These are phyloP conservation scores for Dicaeum eximium DNA, from an alignment of 2,113 vertebrate genomes.

Conservation along the genomic window DNA sequence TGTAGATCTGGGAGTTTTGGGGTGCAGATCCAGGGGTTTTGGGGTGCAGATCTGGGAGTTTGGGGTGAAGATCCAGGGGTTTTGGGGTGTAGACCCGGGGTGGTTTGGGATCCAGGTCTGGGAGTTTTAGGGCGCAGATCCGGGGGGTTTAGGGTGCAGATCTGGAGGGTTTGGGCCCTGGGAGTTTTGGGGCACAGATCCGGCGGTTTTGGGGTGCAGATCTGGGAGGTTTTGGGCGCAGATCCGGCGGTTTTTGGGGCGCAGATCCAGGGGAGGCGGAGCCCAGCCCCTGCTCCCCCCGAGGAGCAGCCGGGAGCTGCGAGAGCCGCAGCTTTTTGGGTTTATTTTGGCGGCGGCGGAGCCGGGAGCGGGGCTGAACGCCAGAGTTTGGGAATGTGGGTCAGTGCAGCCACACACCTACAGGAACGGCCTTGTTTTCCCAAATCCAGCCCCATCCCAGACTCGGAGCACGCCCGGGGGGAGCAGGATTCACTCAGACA, in stretches of 20 bases:
- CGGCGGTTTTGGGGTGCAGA: rapidly evolving
- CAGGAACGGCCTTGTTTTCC: constrained; percentile 26
- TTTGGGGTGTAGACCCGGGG: neutral
- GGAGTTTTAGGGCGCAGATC: rapidly evolving
- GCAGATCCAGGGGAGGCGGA: rapidly evolving
- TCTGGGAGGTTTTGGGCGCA: rapidly evolving
- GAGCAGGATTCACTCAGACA: neutral
- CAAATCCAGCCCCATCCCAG: neutral
- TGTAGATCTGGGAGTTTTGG: rapidly evolving
- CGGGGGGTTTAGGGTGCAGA: rapidly evolving
- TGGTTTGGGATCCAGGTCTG: rapidly evolving
- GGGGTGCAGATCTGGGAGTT: too few relatives aligned
- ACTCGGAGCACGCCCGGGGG: neutral
- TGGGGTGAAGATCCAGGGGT: too few relatives aligned
- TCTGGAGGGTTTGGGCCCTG: rapidly evolving
- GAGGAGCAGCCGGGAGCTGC: neutral
- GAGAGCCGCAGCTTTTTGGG: neutral
- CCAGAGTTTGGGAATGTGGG: constrained; percentile 16
- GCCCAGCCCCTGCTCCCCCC: neutral
- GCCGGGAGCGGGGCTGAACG: neutral
- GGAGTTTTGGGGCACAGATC: too few relatives aligned
- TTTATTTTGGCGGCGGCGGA: neutral
- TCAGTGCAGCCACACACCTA: constrained; percentile 3
- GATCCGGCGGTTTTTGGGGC: neutral
- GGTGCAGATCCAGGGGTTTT: rapidly evolving